These are phyloP conservation scores for Oreochromis mossambicus DNA, from an alignment of 2,797 vertebrate species.

Conservation along the genomic window DNA sequence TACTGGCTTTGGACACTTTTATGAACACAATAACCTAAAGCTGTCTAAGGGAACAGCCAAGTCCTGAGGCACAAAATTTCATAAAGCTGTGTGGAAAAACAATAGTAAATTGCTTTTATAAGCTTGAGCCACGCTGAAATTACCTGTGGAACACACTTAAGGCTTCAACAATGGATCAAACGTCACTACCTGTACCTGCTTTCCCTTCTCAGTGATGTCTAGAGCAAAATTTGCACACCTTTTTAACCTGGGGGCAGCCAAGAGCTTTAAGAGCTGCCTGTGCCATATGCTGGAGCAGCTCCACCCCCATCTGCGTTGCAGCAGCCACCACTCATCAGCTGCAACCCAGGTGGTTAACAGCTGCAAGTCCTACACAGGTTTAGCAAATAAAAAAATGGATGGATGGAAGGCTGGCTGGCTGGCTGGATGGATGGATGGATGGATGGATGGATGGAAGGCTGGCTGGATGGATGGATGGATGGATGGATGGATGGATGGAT, in stretches of 20 bases:
- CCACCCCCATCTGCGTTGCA: background rate
- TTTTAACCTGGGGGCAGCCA: conserved; percentile 20
- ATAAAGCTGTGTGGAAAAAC: conserved; percentile 54
- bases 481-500: no score
- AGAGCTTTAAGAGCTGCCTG: background rate
- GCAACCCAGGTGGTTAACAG: background rate
- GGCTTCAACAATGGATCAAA: conserved; percentile 32
- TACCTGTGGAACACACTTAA: conserved; percentile 41
- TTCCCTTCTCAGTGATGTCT: conserved; percentile 27
- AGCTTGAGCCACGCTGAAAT: conserved; percentile 46
- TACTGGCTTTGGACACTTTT: conserved; percentile 46
- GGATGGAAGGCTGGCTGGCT: background rate
- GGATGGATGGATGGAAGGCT: background rate
- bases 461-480: no score
- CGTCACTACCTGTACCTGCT: conserved; percentile 20
- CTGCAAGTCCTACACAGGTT: background rate
- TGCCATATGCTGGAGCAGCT: background rate
- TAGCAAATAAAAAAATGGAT: background rate
- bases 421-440: background rate
- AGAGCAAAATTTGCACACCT: conserved; percentile 18
- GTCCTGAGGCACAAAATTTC: conserved; percentile 40
- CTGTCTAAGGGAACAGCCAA: conserved; percentile 33
- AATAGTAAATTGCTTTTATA: conserved; percentile 61
- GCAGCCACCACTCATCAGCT: background rate
- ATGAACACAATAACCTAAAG: conserved; percentile 60